Base-by-base conservation (phyloP, 2,888 invertebrate species). In the Himalopsyche japonica region DNA sequence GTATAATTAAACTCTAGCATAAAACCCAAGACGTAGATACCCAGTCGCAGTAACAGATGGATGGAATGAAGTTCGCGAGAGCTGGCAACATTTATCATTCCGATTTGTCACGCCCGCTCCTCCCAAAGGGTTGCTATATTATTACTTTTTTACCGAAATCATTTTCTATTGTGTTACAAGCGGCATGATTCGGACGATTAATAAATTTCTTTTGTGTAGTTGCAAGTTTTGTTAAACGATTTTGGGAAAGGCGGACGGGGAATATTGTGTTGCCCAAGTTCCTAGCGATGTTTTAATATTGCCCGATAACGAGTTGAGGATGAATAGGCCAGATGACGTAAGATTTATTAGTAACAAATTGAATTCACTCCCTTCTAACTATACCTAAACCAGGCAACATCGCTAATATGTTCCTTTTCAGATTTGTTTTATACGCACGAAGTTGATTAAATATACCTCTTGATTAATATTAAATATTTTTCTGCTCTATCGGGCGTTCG, bases 71-170 rank as follows among this genome's bases (percentile, higher is more conserved):
- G 48, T 76, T 77, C 76, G 79, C 49, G 77, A 82, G 80, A 49
- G 34, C 80, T 32, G 85, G 81, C 83, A 85, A 84, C 86, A 86
- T 86, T 86, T 86, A 85, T 86, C 86, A 86, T 57, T 64, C 79
- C 79, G 79, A 86, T 86, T 82, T 57, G 86, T 84, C 84, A 85
- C 82, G 86, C 85, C 64, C 77, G 81, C 84, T 85, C 84, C 76
- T 85, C 85, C 83, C 84, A 49, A 84, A 82, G 84, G 84, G 84
- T 84, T 84, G 79, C 37, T 30, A 80, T 83, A 77, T 80, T 83
- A 80, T 76, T 37, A 78, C 24, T 32, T 64, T 83, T 83, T 83
- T 81, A 76, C 34, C 77, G 81, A 81, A 82, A 79, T 79, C 79
- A 79, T 79, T 82, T 70, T 49, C 82, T 47, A 82, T 82, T 82